Evolutionary conservation across 2,113 vertebrate species (phyloP), one percentile per base, ranked within the genome.

Genomic region (Irena cyanogastra): DNA sequence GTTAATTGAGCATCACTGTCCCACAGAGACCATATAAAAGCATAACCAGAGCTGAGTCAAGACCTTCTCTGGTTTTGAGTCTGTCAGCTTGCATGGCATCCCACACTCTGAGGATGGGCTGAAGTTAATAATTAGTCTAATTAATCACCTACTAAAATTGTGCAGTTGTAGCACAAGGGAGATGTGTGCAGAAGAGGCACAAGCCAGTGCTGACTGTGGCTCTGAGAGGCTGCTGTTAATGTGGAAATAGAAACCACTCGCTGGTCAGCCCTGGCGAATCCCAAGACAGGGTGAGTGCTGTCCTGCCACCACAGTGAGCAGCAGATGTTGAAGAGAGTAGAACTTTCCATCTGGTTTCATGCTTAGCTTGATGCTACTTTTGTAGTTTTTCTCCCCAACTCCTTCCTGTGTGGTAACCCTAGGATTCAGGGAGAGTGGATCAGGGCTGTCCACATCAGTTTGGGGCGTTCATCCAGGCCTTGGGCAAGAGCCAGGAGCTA

Each of bases 231-330:
- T 64, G 27, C 3, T 64, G 31, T 17, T 59, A 14, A 61, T 0
- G 0, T 12, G 37, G 35, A 35, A 54, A 74, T 2, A 49, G 42
- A 26, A 42, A 4, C 7, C 5, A 0, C 39, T 42, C 1, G 0
- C 50, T 47, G 81, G 3, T 7, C 45, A 83, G 75, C 16, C 13
- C 21, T 17, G 31, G 7, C 4, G 35, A n/a, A 26, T 21, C 68
- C 59, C 4, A 2, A 6, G 31, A 18, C 21, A 19, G 21, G 28
- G 7, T 0, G 3, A 37, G 18, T 1, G 0, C 42, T 21, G 4
- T 9, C 56, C 20, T 45, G 52, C 31, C 42, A 28, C 52, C 33
- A 16, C 49, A 33, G 42, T 4, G 16, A 79, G 49, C 33, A 75
- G 33, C 35, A 64, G 24, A 39, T 31, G 6, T 11, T 33, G 54